Conservation (phyloP, 2,113 vertebrate genomes). For the Microtus pennsylvanicus region DNA sequence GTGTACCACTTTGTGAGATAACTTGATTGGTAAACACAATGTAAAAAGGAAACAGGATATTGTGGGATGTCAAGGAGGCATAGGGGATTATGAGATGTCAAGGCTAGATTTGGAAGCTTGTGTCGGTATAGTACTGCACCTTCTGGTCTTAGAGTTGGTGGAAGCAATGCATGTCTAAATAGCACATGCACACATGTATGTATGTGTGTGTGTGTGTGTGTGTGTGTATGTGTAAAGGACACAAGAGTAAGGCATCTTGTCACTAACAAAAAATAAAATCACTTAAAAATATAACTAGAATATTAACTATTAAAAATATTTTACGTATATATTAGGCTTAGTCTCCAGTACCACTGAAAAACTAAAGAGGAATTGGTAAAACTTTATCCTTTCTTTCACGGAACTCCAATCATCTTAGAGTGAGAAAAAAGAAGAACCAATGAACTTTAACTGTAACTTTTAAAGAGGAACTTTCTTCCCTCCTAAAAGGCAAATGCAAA, state of each 20-base stretch:
- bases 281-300: not conserved
- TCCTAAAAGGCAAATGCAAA: constrained; percentile 23
- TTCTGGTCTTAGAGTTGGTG: not conserved
- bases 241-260: not conserved
- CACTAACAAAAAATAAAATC: not conserved
- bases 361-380: not conserved
- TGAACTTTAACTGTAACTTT: not conserved
- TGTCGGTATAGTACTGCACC: rapidly evolving
- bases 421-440: not conserved
- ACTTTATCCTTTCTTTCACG: not conserved
- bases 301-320: constrained; percentile 24
- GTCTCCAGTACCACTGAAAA: not conserved
- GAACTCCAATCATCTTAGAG: not conserved
- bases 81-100: not conserved
- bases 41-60: no score
- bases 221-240: not conserved
- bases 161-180: not conserved
- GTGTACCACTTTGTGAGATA: not conserved
- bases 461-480: not conserved
- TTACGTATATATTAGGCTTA: not conserved
- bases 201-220: rapidly evolving
- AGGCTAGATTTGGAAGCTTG: not conserved
- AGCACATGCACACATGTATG: no score
- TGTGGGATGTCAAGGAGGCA: not conserved
- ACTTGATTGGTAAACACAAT: not conserved